A percentile compares a stretch with the other conserved stretches of the same genome.
Conservation (phyloP, 2,113 vertebrate genomes). For the Otocyon megalotis region DNA sequence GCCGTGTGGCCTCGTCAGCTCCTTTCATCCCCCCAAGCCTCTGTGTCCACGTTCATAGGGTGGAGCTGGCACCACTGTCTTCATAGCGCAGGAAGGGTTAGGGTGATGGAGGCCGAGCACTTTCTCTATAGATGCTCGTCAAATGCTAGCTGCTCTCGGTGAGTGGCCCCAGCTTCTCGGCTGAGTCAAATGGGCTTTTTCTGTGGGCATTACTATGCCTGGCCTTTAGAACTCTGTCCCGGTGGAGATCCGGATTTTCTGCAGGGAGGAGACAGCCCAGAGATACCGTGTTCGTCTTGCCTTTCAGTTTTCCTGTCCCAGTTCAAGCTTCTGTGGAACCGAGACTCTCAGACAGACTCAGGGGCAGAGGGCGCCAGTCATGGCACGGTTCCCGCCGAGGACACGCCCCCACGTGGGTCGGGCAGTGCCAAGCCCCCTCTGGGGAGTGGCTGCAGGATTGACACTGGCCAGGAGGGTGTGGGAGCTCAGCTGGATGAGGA, state of each 20-base stretch:
- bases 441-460: not conserved
- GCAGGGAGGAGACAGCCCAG: not conserved
- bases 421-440: not conserved
- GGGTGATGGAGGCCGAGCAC: fast-evolving
- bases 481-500: slow-evolving; percentile 90
- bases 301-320: slow-evolving; percentile 92
- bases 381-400: not conserved
- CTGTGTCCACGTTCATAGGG: not conserved
- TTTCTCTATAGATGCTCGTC: fast-evolving
- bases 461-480: not conserved
- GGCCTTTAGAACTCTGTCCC: not conserved
- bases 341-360: slow-evolving; percentile 59
- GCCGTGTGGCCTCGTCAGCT: not conserved
- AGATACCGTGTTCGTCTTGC: not conserved
- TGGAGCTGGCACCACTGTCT: not conserved
- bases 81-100: not conserved
- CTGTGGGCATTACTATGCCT: fast-evolving
- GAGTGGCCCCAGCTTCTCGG: fast-evolving
- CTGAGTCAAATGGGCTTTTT: not conserved
- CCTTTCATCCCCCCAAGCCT: not conserved
- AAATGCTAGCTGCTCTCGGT: fast-evolving
- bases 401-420: not conserved
- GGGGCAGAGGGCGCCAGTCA: not conserved
- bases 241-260: not conserved
- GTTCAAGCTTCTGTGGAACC: slow-evolving; percentile 90